Base-by-base conservation (phyloP, 2,888 invertebrate species). In the Ichneumoninae sp. region DNA sequence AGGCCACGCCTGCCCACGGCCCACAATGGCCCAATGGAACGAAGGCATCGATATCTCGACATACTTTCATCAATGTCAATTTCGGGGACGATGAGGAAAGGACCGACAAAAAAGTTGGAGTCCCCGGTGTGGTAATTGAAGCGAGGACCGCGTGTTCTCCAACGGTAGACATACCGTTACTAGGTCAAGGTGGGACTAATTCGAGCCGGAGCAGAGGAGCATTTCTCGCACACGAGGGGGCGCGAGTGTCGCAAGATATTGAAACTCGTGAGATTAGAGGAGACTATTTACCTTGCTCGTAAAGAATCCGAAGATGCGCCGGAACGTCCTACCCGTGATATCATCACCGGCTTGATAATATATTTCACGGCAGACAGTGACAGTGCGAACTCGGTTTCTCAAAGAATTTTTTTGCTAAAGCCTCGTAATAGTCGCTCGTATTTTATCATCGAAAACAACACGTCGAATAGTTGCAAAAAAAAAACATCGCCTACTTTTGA, bases 101-200 rank as follows among this genome's bases (percentile, higher is more conserved):
- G 8, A 19, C 10, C 10, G n/a, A 62, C n/a, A 26, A 75, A 54
- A 50, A 10, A 68, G 13, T 60, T 60, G 72, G 36, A 50, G 40
- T 80, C 65, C 19, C 44, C 19, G 54, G 10, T 50, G 60, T 68
- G 52, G n/a, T 54, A 36, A 83, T 79, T 83, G 54, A 75, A 65
- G 50, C 71, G 71, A 36, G 47, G 47, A 75, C 16, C 36, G 54
- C 62, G 50, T 65, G 65, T 71, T 80, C 60, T 44, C n/a, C 54
- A 13, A 62, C 16, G 50, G 36, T 30, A 36, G 65, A 30, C 19
- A 36, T 65, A 72, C 71, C 75, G 71, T 80, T 69, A 76, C 65
- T 72, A 47, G 80, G 83, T 83, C 80, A 80, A 80, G 83, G 83
- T 54, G 71, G 50, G n/a, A 26, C 47, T 52, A 57, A 57, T 60